Base-by-base conservation (phyloP, 2,797 vertebrate species). In the Sandelia bainsii region DNA sequence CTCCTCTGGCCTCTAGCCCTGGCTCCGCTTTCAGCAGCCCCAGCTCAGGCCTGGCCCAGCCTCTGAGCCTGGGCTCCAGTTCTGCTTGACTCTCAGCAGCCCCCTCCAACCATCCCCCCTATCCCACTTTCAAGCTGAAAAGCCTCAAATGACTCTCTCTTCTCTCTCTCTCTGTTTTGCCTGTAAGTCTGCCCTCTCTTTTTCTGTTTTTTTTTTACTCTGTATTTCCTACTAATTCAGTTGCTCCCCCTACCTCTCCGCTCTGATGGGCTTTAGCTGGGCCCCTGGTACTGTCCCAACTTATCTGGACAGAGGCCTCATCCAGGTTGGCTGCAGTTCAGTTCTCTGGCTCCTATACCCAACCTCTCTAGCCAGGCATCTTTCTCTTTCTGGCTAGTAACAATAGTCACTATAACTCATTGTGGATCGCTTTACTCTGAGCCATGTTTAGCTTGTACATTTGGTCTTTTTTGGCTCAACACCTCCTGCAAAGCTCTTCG, bases 321-420 rank as follows among this genome's bases (percentile, higher is more conserved):
- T 91, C 85, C 88, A 88, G 83, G 78, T 84, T 92, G 92, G 92
- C 91, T 73, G 63, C 73, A 75, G 81, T 87, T 91, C 89, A 87
- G 84, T 88, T 88, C 87, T 84, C 87, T 91, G 92, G 90, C 89
- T 91, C 79, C 73, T 52, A 46, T 66, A 80, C 76, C 84, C 87
- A 67, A 76, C 62, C 62, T 84, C 76, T 60, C 81, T 72, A 83
- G 91, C 92, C 91, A 92, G 83, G 81, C 90, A 85, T 91, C 89
- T 87, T 82, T 89, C 88, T 86, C 83, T 87, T 81, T 78, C 82
- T 91, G 90, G 89, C 83, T 87, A 83, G 73, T 70, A 76, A 66
- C 7, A 62, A 69, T 86, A 87, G 89, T 86, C 86, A 87, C 90
- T 91, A 88, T 91, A 90, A 89, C 90, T 92, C 90, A 75, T 63